Evolutionary conservation across 2,888 invertebrate genomes (phyloP), one percentile per base, ranked within the genome.

Genomic region (Caenorhabditis virilis): DNA sequence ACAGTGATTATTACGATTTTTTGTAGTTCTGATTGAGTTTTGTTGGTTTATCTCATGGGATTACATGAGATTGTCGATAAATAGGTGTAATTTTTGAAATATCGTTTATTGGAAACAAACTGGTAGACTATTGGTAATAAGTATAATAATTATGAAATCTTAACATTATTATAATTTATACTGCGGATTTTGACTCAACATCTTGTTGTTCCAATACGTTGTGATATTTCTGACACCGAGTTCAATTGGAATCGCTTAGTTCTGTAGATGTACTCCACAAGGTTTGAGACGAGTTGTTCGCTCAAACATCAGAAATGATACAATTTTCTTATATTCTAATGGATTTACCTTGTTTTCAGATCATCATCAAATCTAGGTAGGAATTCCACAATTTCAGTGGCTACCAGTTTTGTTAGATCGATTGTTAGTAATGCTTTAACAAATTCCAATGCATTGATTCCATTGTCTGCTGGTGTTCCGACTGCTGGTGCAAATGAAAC

Each of bases 361-460:
- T 66, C 51, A 48, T 75, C 74, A 35, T 77, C 78, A 23, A 67
- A 65, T 60, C 58, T 47, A 7, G 78, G 78, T 18, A 78, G 64
- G 63, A 78, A 78, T 35, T 78, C 78, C 30, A 78, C 78, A 42
- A 78, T 73, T 58, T 78, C 78, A 0, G 78, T 75, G 6, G 77
- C 78, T 38, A 78, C 51, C 9, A 78, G 57, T 35, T 69, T 71
- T n/a, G 67, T 63, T 26, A 78, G 52, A 43, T 74, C 77, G 23
- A 76, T 64, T 5, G 67, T 63, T 13, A 72, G 55, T 43, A 78
- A 57, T n/a, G 69, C 67, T 53, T 78, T 74, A 48, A 79, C 59
- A 57, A 79, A 79, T 30, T 79, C 77, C 1, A 55, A 50, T 1
- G 79, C 79, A 51, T 72, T 64, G 56, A 79, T 74, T 35, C 79